Evolutionary conservation across 1,140 invertebrate genomes (phyloP).

Genomic region (Cydia strobilella): DNA sequence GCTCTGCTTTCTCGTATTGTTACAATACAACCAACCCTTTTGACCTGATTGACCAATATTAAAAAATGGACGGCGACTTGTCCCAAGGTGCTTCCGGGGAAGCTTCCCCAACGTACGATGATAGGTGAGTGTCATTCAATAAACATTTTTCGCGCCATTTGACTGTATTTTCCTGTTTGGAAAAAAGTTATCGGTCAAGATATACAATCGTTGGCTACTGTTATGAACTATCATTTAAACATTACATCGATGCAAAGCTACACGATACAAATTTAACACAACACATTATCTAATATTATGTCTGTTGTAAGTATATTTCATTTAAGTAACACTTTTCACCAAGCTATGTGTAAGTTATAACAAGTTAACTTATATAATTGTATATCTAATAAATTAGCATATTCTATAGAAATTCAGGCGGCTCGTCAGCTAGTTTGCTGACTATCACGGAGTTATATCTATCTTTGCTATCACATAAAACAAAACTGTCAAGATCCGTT

Average conservation of each 20-base stretch:
- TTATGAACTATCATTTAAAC: too few species aligned
- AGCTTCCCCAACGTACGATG: constrained; percentile 61
- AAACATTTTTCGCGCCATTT: constrained; percentile 29
- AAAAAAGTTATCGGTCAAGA: not conserved
- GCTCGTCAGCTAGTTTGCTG: too few species aligned
- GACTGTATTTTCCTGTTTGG: not conserved
- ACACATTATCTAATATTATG: not conserved
- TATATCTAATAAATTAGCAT: not conserved
- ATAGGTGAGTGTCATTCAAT: constrained; percentile 55
- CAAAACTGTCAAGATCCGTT: not conserved
- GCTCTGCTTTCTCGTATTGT: constrained; percentile 28
- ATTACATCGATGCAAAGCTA: not conserved
- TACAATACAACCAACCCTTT: not conserved
- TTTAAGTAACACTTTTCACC: too few species aligned
- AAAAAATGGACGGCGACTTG: constrained; percentile 61
- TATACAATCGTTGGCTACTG: too few species aligned
- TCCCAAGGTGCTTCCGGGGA: constrained; percentile 62
- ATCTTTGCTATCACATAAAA: too few species aligned
- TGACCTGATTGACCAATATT: not conserved
- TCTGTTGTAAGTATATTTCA: too few species aligned
- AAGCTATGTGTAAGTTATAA: not conserved
- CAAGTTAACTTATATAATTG: too few species aligned
- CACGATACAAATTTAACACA: not conserved
- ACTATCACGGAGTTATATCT: too few species aligned
- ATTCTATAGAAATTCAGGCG: too few species aligned